Percentiles rank a stretch among this genome's conserved stretches.
phyloP scores from a whole-genome alignment of 53 echinoderm and acorn worm species.

The Glandiceps talaboti region DNA sequence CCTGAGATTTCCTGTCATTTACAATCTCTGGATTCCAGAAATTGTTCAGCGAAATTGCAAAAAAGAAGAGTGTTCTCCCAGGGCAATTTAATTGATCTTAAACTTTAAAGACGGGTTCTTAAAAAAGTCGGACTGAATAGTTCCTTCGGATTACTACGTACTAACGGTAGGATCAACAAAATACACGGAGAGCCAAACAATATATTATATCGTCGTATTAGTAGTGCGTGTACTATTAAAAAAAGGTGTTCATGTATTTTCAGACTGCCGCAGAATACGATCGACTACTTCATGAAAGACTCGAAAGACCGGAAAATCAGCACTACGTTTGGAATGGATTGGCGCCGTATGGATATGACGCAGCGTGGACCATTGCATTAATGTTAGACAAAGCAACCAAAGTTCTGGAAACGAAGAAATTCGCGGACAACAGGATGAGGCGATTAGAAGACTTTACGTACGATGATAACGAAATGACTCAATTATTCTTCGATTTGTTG shows the following conservation, averaged over 20 bases:
- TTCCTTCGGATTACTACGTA: no score
- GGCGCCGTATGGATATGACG: conserved; percentile 35
- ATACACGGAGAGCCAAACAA: no score
- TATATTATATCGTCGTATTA: no score
- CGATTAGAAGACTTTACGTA: conserved; percentile 51
- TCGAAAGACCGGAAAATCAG: conserved; percentile 24
- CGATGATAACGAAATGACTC: conserved; percentile 42
- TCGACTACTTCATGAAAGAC: conserved; percentile 16
- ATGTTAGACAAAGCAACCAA: conserved; percentile 25
- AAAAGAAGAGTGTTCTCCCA: no score
- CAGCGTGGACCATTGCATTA: conserved; percentile 35
- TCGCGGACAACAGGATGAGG: conserved; percentile 21
- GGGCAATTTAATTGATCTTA: no score
- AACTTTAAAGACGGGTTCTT: no score
- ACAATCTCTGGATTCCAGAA: no score
- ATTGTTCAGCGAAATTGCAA: no score
- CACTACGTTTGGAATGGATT: conserved; percentile 36
- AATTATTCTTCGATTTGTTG: conserved; percentile 30
- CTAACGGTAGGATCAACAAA: no score
- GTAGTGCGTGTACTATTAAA: no score
- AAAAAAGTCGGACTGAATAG: no score
- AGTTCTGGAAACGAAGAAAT: conserved; percentile 16
- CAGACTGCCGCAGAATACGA: conserved; percentile 49
- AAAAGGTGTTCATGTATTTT: neutral
- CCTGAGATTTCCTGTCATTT: no score